phyloP scores from a whole-genome alignment of 1,140 invertebrate species.

The Leptonema lineaticorne region DNA sequence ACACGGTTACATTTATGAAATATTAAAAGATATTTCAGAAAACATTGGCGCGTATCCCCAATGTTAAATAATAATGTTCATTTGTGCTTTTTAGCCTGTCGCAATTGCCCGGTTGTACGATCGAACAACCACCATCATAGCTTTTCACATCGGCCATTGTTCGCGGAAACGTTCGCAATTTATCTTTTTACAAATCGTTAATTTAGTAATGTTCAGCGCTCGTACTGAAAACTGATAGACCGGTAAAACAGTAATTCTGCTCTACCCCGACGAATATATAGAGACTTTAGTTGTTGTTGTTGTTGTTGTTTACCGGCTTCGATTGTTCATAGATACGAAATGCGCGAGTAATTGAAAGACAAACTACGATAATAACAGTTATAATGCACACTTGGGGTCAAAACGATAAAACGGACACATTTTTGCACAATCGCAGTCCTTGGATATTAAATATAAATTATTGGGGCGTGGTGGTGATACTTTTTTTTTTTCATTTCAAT shows the following conservation, averaged over 20 bases:
- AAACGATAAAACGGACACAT: slow-evolving; percentile 2
- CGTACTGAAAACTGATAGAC: no score
- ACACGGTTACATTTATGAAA: not conserved
- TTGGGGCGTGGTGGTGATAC: no score
- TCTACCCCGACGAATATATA: no score
- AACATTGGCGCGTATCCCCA: not conserved
- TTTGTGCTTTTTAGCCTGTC: not conserved
- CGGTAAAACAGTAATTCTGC: not conserved
- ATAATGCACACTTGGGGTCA: slow-evolving; percentile 7
- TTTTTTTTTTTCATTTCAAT: no score
- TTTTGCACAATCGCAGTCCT: slow-evolving; percentile 7
- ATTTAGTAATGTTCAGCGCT: no score
- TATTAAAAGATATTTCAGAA: not conserved
- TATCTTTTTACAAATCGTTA: slow-evolving; percentile 7
- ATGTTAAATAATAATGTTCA: not conserved
- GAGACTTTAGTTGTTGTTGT: no score
- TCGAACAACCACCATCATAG: not conserved
- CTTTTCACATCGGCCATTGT: slow-evolving; percentile 3
- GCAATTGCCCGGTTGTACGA: not conserved
- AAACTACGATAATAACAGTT: slow-evolving; percentile 5
- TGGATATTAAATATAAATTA: not conserved
- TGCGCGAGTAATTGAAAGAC: not conserved
- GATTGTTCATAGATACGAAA: not conserved
- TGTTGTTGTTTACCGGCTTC: no score
- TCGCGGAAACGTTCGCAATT: slow-evolving; percentile 12